Evolutionary conservation across 2,113 vertebrate genomes (phyloP), one percentile per base, ranked within the genome.

Genomic region (Megaptera novaeangliae): DNA sequence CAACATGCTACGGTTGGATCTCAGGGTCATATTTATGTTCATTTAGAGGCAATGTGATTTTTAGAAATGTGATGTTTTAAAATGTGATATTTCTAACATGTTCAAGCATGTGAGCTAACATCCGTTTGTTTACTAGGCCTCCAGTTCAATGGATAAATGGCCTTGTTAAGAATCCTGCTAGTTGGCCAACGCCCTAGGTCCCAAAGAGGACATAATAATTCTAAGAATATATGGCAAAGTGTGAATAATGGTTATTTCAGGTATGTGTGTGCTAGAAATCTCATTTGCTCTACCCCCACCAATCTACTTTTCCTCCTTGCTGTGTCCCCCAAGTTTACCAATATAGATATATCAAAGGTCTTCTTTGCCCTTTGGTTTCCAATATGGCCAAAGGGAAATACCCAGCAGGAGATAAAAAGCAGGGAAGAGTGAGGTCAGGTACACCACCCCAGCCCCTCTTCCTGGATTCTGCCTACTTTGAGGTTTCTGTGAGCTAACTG

Each of bases 351-450:
- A 84, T 89, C 57, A 69, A 94, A 94, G 23, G 39, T 69, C 49
- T 92, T 95, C 36, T 39, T 94, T 90, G 68, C 46, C 39, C 74
- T 96, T n/a, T 83, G 72, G 68, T 49, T 91, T 97, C 81, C 27
- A 89, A 49, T 63, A 89, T 95, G 29, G 74, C 52, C 91, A 95
- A 96, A 96, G 68, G 77, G 36, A 91, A 94, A 88, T 86, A 78
- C 17, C n/a, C 36, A 84, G 31, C 18, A 97, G 34, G 49, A 69
- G 63, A 75, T 11, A 75, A 64, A 94, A 78, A 3, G 31, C 41
- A 94, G 72, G 59, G 36, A 68, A 55, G 10, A 87, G 77, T 41
- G 46, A 95, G n/a, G 27, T 95, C 39, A 69, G 41, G 14, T 55
- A 74, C 29, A 69, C 39, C 25, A 31, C 8, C 74, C 4, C 39